Base-by-base conservation (phyloP, 2,113 vertebrate species). In the Cynocephalus volans region DNA sequence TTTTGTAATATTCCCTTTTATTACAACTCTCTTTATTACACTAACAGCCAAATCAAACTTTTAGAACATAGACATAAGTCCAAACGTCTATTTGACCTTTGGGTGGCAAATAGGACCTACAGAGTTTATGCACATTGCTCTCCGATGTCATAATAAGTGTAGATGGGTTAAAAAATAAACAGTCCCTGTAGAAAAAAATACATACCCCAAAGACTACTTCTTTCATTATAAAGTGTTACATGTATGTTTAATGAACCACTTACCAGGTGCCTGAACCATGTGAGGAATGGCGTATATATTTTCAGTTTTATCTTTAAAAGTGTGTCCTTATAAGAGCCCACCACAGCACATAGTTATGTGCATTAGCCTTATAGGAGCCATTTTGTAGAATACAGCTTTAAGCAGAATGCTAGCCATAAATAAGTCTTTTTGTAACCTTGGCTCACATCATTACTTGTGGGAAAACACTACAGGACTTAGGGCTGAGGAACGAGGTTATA, bases 251-350 rank as follows among this genome's bases (percentile, higher is more conserved):
- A 79, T 33, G 15, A 77, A 93, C 75, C 50, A 75, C 28, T 88
- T 80, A 72, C n/a, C 24, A 94, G 45, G 69, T 75, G 28, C 9
- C 26, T 85, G 18, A 58, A 11, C 36, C 50, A 90, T 86, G 31
- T 58, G 54, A 88, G 18, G 9, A 70, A 82, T 21, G 31, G 84
- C 79, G 60, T 80, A 76, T 87, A 54, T 73, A 83, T 67, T 93
- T 92, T 94, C 21, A 73, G 17, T 77, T 58, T 81, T 60, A 89
- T 58, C 73, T 73, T 89, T 56, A 52, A 79, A 95, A 89, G 17
- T 50, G 24, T 12, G 41, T 41, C 41, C 41, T 41, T 41, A 41
- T 41, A 41, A 41, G 41, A 41, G 41, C 41, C 41, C 41, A 41
- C 41, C 41, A 41, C 41, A 41, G 41, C 41, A 41, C 41, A 41